Evolutionary conservation across 2,113 vertebrate genomes (phyloP), one percentile per base, ranked within the genome.

Genomic region (Rana temporaria): DNA sequence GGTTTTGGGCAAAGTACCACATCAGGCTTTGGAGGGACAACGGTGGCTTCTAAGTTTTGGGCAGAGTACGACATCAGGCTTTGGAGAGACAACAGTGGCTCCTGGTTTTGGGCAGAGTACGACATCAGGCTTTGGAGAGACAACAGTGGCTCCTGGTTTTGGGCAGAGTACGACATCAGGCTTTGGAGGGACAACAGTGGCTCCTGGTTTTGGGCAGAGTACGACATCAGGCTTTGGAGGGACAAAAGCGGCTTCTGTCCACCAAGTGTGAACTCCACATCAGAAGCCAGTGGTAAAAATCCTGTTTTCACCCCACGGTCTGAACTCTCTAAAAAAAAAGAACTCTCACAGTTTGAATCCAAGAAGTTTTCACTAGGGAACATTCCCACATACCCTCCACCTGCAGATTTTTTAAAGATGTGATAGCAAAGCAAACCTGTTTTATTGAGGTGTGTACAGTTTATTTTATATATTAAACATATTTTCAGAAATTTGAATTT

Each of bases 291-390:
- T 4, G 67, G 81, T 0, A 78, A 84, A 1, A 91, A 91, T 66
- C 78, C 81, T 14, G 69, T 98, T 59, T 96, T 95, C 87, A 96
- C 97, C 32, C 87, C 93, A 18, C 92, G 88, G 84, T 86, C 86
- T 1, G 91, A 95, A 3, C 90, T 99, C 26, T 94, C 92, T 4
- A 69, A 87, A 6, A 69, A 87, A 6, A 96, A 96, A 60, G 97
- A 99, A 84, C 83, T 97, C 42, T 89, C 88, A 42, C 95, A 98
- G 69, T 99, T 98, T 84, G 90, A 90, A 59, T 92, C 89, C 6
- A 95, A 92, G 71, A 94, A 85, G 69, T 97, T 96, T 88, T 93
- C 89, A 0, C 66, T 96, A 8, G 95, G 95, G 26, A 96, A 93
- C 88, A 94, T 97, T 85, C 95, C 95, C 59, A 84, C 96, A 55